Evolutionary conservation across 2,797 vertebrate genomes (phyloP).

Genomic region (Austrolebias charrua): DNA sequence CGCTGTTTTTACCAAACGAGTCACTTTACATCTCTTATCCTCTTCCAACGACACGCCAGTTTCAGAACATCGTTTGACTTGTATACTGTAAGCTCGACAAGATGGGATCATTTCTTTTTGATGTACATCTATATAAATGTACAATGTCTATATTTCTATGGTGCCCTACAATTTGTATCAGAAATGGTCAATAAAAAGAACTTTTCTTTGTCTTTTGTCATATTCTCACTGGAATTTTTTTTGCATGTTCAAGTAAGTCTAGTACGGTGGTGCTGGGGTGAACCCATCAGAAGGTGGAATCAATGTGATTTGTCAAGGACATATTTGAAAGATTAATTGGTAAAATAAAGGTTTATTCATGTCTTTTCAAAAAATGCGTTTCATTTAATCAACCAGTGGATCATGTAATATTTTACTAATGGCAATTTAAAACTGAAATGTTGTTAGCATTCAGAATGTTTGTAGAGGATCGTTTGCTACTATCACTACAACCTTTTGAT

Average conservation of each 20-base stretch:
- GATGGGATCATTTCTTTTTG: constrained; percentile 81
- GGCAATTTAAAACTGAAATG: too few relatives aligned
- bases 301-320: too few relatives aligned
- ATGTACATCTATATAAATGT: constrained; percentile 83
- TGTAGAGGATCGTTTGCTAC: too few relatives aligned
- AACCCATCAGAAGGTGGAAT: too few relatives aligned
- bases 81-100: constrained; percentile 75
- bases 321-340: too few relatives aligned
- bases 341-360: too few relatives aligned
- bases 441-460: too few relatives aligned
- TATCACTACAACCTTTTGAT: too few relatives aligned
- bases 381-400: too few relatives aligned
- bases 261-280: too few relatives aligned
- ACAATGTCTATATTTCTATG: constrained; percentile 84
- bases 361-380: too few relatives aligned
- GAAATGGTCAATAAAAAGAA: constrained; percentile 83
- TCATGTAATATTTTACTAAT: too few relatives aligned
- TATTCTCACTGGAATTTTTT: background rate
- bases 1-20: constrained; percentile 41
- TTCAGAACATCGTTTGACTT: constrained; percentile 68
- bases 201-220: constrained; percentile 72
- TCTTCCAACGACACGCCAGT: constrained; percentile 45
- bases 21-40: constrained; percentile 41
- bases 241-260: background rate
- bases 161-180: constrained; percentile 84